Conservation (phyloP, 2,113 vertebrate species). For the Chionomys nivalis region DNA sequence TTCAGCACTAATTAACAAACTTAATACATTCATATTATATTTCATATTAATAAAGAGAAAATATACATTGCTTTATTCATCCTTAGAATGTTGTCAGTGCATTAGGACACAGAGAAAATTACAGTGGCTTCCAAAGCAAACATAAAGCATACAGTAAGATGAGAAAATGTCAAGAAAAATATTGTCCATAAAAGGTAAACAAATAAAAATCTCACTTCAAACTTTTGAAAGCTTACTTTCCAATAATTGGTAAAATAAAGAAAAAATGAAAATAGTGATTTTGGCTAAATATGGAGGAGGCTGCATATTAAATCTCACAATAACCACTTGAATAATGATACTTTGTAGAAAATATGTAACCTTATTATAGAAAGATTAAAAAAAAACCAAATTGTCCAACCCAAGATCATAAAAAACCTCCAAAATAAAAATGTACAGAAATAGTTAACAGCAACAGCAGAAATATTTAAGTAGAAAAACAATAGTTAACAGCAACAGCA, state of each 20-base stretch:
- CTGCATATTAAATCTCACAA: not conserved
- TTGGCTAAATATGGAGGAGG: not conserved
- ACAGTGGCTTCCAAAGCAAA: not conserved
- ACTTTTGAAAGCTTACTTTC: not conserved
- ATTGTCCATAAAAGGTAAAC: slow-evolving; percentile 1
- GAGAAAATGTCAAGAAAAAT: slow-evolving; percentile 17
- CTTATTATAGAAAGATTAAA: not conserved
- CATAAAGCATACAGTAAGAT: not conserved
- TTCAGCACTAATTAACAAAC: not conserved
- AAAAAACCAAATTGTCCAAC: not conserved
- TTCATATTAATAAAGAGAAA: not conserved
- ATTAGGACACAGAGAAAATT: not conserved
- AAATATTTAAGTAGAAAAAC: not conserved
- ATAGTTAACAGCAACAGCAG: not conserved
- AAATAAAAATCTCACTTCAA: slow-evolving; percentile 25
- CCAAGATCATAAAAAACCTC: not conserved
- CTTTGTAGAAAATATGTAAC: slow-evolving; percentile 2
- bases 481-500: not conserved
- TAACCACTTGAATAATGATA: not conserved
- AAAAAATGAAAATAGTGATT: slow-evolving; percentile 40
- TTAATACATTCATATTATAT: not conserved
- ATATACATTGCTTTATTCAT: not conserved
- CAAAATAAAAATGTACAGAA: not conserved
- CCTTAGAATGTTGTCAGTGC: not conserved
- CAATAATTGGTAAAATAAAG: slow-evolving; percentile 37